Percentiles rank a stretch among this genome's conserved stretches.
These are phyloP conservation scores for Tor tambroides DNA, from an alignment of 2,113 vertebrate species.

Conservation along the genomic window DNA sequence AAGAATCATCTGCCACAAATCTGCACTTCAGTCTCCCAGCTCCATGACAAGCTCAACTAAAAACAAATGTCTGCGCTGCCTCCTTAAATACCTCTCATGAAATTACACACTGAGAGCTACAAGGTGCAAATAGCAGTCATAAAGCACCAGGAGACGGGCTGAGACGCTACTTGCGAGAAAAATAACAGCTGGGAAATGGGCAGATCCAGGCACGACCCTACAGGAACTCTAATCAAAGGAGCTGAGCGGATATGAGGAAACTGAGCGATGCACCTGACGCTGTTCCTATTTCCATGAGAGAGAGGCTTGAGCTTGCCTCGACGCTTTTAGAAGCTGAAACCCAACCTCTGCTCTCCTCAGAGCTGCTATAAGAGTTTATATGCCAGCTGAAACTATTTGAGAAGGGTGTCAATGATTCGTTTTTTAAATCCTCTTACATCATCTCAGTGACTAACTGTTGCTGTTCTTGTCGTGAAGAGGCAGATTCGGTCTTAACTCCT, in stretches of 20 bases:
- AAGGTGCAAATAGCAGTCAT: constrained; percentile 79
- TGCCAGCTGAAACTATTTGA: constrained; percentile 1
- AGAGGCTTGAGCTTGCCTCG: constrained; percentile 8
- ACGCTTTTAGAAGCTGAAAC: constrained; percentile 27
- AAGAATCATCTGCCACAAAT: constrained; percentile 43
- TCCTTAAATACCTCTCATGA: constrained; percentile 74
- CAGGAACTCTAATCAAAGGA: constrained; percentile 22
- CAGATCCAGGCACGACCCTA: constrained; percentile 67
- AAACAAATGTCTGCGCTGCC: constrained; percentile 65
- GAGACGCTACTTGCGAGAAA: constrained; percentile 77
- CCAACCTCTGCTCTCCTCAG: not conserved
- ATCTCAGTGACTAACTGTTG: constrained; percentile 8
- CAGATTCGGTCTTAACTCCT: not conserved
- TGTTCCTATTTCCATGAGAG: constrained; percentile 28
- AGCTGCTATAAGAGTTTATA: constrained; percentile 11
- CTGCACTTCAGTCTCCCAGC: not conserved
- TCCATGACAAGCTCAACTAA: constrained; percentile 45
- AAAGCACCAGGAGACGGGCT: constrained; percentile 62
- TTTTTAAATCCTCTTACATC: constrained; percentile 31
- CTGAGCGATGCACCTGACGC: constrained; percentile 23
- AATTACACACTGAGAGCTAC: constrained; percentile 72
- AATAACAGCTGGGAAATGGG: constrained; percentile 71
- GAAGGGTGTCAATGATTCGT: not conserved
- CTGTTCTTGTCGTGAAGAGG: constrained; percentile 1
- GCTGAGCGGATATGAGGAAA: constrained; percentile 15